Percentiles rank a stretch among this genome's conserved stretches.
phyloP scores from a whole-genome alignment of 2,888 invertebrate species.

The Ferdinandea cuprea region DNA sequence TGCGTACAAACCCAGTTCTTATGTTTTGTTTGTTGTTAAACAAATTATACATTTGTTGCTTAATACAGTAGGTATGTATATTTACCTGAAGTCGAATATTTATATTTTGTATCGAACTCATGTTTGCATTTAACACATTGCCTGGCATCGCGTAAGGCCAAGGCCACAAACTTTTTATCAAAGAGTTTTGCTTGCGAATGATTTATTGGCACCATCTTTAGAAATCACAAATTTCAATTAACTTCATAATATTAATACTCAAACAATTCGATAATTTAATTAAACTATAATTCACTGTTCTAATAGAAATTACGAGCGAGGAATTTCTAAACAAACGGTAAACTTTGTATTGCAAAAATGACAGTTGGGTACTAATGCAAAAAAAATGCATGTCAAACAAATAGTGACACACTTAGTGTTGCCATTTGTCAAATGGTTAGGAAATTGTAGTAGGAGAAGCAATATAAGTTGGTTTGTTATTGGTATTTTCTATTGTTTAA shows the following conservation, averaged over 20 bases:
- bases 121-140: conserved; percentile 78
- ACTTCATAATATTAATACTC: conserved; percentile 19
- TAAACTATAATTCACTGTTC: background rate
- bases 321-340: background rate
- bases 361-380: background rate
- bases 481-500: no score
- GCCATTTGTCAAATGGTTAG: no score
- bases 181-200: conserved; percentile 75
- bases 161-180: conserved; percentile 78
- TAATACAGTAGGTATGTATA: background rate
- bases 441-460: no score
- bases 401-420: conserved; percentile 52
- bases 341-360: background rate
- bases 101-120: conserved; percentile 75
- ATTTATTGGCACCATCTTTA: conserved; percentile 48
- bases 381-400: conserved; percentile 8
- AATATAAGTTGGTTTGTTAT: no score
- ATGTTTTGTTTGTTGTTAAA: conserved; percentile 6
- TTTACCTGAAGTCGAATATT: conserved; percentile 29
- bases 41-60: background rate
- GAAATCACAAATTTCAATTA: background rate
- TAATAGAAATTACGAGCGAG: background rate
- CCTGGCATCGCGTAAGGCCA: conserved; percentile 76
- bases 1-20: background rate
- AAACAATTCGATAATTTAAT: background rate